Conservation (phyloP, 2,797 vertebrate species). For the Rhinoraja longicauda region DNA sequence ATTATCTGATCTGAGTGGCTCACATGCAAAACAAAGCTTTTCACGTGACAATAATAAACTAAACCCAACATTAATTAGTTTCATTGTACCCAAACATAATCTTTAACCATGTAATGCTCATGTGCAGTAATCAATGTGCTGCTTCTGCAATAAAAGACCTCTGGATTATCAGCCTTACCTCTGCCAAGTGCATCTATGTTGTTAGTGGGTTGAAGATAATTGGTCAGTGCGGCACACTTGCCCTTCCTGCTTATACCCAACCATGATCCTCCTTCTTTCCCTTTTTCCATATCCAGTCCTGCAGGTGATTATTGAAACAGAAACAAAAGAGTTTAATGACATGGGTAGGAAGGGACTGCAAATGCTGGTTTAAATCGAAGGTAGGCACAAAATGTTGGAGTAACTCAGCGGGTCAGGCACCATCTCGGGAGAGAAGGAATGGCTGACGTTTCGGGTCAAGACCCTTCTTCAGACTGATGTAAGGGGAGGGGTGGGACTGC, state of each 20-base stretch:
- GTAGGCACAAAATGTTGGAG: too few species aligned
- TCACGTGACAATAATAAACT: too few species aligned
- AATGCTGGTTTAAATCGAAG: too few species aligned
- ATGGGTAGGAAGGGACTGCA: too few species aligned
- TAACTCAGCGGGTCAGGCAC: too few species aligned
- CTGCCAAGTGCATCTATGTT: constrained; percentile 76
- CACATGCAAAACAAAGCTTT: too few species aligned
- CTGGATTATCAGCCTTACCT: constrained; percentile 59
- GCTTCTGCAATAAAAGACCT: neutral
- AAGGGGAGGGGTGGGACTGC: too few species aligned
- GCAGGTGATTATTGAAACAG: constrained; percentile 33
- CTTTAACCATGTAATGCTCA: too few species aligned
- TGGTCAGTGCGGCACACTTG: constrained; percentile 84
- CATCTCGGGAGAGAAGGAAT: too few species aligned
- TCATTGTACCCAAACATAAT: neutral
- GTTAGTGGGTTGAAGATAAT: constrained; percentile 76
- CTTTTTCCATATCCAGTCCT: constrained; percentile 89
- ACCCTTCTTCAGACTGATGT: too few species aligned
- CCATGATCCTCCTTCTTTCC: constrained; percentile 92
- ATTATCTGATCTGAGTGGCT: too few species aligned
- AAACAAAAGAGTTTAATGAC: neutral
- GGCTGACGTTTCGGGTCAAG: too few species aligned
- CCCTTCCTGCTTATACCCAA: constrained; percentile 85
- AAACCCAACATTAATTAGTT: neutral
- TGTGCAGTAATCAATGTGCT: neutral